A percentile compares a stretch with the other conserved stretches of the same genome.
Conservation (phyloP, 2,888 invertebrate genomes). For the Diogma glabrata region DNA sequence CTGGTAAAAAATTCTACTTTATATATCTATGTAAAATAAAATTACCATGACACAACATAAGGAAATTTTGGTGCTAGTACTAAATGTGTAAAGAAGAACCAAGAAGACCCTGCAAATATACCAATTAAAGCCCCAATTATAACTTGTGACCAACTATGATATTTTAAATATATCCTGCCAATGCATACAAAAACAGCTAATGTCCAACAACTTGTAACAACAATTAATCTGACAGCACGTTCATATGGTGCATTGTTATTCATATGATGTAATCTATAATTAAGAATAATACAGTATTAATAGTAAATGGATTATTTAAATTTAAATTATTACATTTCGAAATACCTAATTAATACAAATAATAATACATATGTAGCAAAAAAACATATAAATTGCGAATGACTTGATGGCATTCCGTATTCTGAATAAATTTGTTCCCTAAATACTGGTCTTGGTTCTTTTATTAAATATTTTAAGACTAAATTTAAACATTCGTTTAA, state of each 20-base stretch:
- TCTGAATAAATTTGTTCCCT: constrained; percentile 56
- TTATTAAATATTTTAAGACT: constrained; percentile 66
- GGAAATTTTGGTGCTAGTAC: constrained; percentile 78
- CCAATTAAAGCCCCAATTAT: constrained; percentile 67
- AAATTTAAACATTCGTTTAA: constrained; percentile 70
- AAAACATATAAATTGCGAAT: constrained; percentile 87
- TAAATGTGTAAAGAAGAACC: constrained; percentile 72
- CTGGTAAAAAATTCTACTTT: too few species aligned
- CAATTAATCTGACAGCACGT: constrained; percentile 56
- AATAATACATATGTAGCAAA: constrained; percentile 73
- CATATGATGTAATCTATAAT: constrained; percentile 66
- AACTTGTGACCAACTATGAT: constrained; percentile 75
- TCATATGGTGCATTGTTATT: constrained; percentile 68
- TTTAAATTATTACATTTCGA: constrained; percentile 21
- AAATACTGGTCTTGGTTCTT: constrained; percentile 65
- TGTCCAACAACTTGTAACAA: constrained; percentile 47
- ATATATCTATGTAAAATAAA: too few species aligned
- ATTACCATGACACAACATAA: constrained; percentile 73
- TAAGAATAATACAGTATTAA: constrained; percentile 13
- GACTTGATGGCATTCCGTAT: constrained; percentile 86
- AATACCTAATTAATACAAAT: constrained; percentile 80
- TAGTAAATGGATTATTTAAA: constrained; percentile 12
- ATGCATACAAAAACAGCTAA: constrained; percentile 50
- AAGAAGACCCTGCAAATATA: constrained; percentile 56
- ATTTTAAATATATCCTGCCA: constrained; percentile 72